Conservation (phyloP, 23 tunicate genomes). For the Clavelina lepadiformis region DNA sequence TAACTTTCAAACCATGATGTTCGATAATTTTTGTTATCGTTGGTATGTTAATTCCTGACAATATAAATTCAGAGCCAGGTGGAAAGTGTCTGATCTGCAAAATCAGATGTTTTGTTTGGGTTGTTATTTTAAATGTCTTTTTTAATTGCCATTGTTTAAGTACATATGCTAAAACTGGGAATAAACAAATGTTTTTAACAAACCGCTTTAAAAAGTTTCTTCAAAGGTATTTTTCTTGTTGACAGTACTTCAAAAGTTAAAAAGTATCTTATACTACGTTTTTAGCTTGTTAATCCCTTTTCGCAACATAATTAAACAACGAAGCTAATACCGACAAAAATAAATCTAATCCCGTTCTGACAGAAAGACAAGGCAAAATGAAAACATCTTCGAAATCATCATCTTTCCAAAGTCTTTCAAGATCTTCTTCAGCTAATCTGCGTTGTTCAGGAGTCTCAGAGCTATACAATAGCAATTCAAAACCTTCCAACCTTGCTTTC, state of each 20-base stretch:
- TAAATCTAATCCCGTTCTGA: constrained; percentile 51
- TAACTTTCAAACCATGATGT: constrained; percentile 34
- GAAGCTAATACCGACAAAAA: constrained; percentile 28
- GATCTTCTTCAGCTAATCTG: constrained; percentile 32
- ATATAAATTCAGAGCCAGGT: constrained; percentile 50
- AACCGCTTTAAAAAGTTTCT: too few species aligned
- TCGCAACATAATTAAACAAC: background rate
- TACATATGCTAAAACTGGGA: too few species aligned
- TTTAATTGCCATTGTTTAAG: too few species aligned
- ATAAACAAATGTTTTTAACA: background rate
- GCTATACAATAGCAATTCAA: constrained; percentile 22
- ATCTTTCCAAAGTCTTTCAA: constrained; percentile 27
- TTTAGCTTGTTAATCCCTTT: background rate
- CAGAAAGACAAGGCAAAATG: constrained; percentile 58
- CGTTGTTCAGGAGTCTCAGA: constrained; percentile 11
- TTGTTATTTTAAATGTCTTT: too few species aligned
- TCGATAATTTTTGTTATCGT: constrained; percentile 23
- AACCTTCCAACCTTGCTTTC: constrained; percentile 22
- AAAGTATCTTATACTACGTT: background rate
- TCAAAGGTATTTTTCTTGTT: too few species aligned
- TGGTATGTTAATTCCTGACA: constrained; percentile 45
- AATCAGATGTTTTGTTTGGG: too few species aligned
- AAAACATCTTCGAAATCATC: background rate
- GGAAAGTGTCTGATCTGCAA: constrained; percentile 45
- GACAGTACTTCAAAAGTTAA: background rate